These are phyloP conservation scores for Diorhabda carinulata DNA, from an alignment of 1,140 invertebrate genomes.

Conservation along the genomic window DNA sequence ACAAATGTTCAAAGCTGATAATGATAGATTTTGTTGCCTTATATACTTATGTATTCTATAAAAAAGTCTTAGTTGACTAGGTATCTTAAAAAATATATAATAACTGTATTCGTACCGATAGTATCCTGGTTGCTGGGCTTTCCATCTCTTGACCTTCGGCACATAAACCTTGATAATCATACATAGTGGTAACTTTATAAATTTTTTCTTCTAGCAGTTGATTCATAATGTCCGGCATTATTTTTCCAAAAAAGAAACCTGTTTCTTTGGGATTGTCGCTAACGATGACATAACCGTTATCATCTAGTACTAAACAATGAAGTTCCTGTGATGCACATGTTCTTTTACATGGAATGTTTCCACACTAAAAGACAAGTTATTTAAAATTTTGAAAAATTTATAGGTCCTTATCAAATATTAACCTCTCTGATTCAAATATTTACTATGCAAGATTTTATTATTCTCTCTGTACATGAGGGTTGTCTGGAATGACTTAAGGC, in stretches of 20 bases:
- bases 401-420: no score
- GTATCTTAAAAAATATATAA: background rate
- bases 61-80: no score
- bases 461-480: background rate
- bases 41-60: no score
- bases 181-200: conserved; percentile 71
- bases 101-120: conserved; percentile 54
- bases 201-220: conserved; percentile 73
- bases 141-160: conserved; percentile 60
- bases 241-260: conserved; percentile 83
- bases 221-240: conserved; percentile 74
- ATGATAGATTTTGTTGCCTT: no score
- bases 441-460: background rate
- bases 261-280: conserved; percentile 68
- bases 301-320: conserved; percentile 84
- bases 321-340: conserved; percentile 69
- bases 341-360: conserved; percentile 54
- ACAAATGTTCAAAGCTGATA: no score
- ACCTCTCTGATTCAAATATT: no score
- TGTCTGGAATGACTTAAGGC: no score
- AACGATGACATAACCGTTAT: conserved; percentile 83
- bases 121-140: conserved; percentile 58
- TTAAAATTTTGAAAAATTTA: no score
- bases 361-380: conserved; percentile 50
- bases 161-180: conserved; percentile 89